Conservation (phyloP, 2,888 invertebrate species). For the Leptopterna dolabrata region DNA sequence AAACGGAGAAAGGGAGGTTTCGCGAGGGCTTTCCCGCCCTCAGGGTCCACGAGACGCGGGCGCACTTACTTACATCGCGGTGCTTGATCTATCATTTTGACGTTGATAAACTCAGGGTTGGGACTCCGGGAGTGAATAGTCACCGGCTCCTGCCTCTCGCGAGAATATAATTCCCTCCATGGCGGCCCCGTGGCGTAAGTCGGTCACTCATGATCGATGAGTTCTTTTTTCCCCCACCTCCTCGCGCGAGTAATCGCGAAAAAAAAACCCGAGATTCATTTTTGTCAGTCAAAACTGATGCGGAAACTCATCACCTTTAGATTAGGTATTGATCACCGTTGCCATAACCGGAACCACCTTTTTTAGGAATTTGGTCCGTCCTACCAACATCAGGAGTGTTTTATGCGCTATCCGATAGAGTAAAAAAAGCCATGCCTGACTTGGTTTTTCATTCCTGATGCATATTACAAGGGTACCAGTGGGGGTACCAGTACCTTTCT, state of each 20-base stretch:
- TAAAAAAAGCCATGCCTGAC: too few species aligned
- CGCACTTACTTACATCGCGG: slow-evolving; percentile 18
- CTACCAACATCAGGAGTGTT: too few species aligned
- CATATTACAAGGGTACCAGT: too few species aligned
- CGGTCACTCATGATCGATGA: slow-evolving; percentile 43
- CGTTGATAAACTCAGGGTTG: slow-evolving; percentile 42
- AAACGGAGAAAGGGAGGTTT: not conserved
- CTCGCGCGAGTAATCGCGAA: not conserved
- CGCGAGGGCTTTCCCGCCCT: not conserved
- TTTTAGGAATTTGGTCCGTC: too few species aligned
- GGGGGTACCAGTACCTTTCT: too few species aligned
- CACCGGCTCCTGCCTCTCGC: slow-evolving; percentile 14
- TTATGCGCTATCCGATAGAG: too few species aligned
- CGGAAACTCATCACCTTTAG: not conserved
- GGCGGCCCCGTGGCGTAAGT: slow-evolving; percentile 5
- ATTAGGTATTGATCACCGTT: not conserved
- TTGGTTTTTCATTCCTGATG: too few species aligned
- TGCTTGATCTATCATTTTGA: slow-evolving; percentile 54
- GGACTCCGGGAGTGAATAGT: slow-evolving; percentile 43
- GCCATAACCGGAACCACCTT: too few species aligned
- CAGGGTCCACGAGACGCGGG: not conserved
- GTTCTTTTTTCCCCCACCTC: not conserved
- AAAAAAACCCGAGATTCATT: not conserved
- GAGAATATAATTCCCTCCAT: slow-evolving; percentile 24
- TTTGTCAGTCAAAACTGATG: not conserved